Conservation (phyloP, 2,113 vertebrate genomes). For the Anhinga rufa region DNA sequence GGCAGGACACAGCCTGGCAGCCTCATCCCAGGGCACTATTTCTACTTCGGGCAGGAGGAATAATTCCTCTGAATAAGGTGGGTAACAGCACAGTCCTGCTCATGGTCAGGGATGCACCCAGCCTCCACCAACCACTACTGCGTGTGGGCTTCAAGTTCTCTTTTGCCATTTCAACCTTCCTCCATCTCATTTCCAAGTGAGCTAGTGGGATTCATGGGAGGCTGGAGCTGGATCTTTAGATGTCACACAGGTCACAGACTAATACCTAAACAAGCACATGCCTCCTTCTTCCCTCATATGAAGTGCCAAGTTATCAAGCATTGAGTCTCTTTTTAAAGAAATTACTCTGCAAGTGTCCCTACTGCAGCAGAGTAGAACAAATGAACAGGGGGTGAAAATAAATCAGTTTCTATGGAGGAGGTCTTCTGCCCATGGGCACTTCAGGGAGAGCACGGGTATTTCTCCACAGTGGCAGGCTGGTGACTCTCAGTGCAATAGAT, state of each 20-base stretch:
- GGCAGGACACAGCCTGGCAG: background rate
- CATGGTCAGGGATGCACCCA: background rate
- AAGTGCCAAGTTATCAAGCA: background rate
- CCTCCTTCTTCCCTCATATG: background rate
- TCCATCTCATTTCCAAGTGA: background rate
- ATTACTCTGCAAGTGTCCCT: background rate
- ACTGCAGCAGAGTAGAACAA: background rate
- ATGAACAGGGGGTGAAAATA: background rate
- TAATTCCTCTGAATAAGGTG: background rate
- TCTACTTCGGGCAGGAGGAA: background rate
- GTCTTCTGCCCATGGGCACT: background rate
- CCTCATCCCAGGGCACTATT: background rate
- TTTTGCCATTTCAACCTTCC: background rate
- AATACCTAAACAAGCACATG: background rate
- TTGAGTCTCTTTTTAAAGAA: background rate
- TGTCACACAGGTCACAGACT: fast-evolving
- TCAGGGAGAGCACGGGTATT: background rate
- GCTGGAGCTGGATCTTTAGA: background rate
- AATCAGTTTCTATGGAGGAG: background rate
- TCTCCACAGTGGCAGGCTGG: background rate
- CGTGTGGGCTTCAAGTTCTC: fast-evolving
- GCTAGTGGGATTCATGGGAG: background rate
- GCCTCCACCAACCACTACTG: fast-evolving
- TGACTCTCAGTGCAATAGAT: background rate
- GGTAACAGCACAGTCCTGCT: background rate